A percentile compares a stretch with the other conserved stretches of the same genome.
phyloP scores from a whole-genome alignment of 2,888 invertebrate species.

The Sericinus montela region DNA sequence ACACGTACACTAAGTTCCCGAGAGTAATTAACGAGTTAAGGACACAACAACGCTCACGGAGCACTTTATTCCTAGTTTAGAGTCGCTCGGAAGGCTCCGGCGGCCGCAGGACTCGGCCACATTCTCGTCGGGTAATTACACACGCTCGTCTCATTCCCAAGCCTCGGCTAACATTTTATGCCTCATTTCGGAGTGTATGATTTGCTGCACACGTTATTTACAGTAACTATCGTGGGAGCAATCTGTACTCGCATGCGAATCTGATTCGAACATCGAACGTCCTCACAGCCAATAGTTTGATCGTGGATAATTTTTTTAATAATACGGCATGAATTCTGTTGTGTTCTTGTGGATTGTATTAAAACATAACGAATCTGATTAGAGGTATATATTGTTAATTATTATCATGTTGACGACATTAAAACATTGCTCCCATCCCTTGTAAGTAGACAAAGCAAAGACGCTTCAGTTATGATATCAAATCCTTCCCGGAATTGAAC shows the following conservation, averaged over 20 bases:
- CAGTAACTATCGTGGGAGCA: slow-evolving; percentile 70
- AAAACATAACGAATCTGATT: too few species aligned
- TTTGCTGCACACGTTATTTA: slow-evolving; percentile 68
- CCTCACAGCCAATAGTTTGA: slow-evolving; percentile 42
- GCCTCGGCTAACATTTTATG: slow-evolving; percentile 68
- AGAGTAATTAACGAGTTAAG: slow-evolving; percentile 68
- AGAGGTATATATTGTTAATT: too few species aligned
- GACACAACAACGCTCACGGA: slow-evolving; percentile 42
- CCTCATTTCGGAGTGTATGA: slow-evolving; percentile 72
- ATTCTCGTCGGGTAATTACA: slow-evolving; percentile 75
- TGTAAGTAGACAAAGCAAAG: too few species aligned
- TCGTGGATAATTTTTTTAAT: slow-evolving; percentile 22
- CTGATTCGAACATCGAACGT: slow-evolving; percentile 36
- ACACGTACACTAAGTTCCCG: slow-evolving; percentile 56
- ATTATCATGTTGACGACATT: too few species aligned
- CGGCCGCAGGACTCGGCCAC: slow-evolving; percentile 66
- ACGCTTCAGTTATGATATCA: too few species aligned
- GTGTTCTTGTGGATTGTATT: too few species aligned
- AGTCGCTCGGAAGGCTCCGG: slow-evolving; percentile 49
- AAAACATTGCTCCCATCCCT: too few species aligned
- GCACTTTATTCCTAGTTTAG: slow-evolving; percentile 69
- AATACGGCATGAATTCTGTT: slow-evolving; percentile 4
- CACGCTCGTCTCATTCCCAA: slow-evolving; percentile 68
- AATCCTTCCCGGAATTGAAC: too few species aligned
- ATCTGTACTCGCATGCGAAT: slow-evolving; percentile 49